Evolutionary conservation across 1,140 invertebrate species (phyloP).

Genomic region (Meloidogyne exigua): DNA sequence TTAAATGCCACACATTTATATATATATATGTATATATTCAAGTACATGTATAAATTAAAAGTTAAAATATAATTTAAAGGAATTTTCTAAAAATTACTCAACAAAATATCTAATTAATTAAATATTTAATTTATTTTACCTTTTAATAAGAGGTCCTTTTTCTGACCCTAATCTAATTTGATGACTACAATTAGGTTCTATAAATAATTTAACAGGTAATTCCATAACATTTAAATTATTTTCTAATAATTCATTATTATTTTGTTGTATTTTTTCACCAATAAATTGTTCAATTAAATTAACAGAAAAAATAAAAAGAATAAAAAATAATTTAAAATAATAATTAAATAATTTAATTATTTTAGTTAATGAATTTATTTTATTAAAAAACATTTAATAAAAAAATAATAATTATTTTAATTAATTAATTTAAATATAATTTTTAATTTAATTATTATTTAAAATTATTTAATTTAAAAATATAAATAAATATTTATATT

Average conservation of each 20-base stretch:
- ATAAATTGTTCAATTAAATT: background rate
- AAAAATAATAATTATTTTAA: background rate
- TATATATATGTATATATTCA: no score
- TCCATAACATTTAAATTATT: conserved; percentile 39
- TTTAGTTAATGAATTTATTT: background rate
- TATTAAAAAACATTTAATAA: no score
- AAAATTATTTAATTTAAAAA: background rate
- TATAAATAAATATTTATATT: no score
- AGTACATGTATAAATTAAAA: no score
- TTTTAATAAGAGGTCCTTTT: conserved; percentile 7
- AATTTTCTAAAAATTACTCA: no score
- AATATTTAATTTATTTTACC: no score
- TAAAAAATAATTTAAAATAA: conserved; percentile 6
- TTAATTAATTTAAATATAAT: background rate
- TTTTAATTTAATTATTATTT: background rate
- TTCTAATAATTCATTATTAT: background rate
- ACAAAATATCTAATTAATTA: no score
- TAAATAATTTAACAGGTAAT: conserved; percentile 42
- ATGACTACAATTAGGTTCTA: conserved; percentile 44
- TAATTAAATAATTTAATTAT: background rate
- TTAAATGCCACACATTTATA: no score
- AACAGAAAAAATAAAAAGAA: no score
- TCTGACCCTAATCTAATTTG: conserved; percentile 20
- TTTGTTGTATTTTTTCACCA: background rate
- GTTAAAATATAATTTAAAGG: no score